phyloP scores from a whole-genome alignment of 2,888 invertebrate species.

The Phania funesta region DNA sequence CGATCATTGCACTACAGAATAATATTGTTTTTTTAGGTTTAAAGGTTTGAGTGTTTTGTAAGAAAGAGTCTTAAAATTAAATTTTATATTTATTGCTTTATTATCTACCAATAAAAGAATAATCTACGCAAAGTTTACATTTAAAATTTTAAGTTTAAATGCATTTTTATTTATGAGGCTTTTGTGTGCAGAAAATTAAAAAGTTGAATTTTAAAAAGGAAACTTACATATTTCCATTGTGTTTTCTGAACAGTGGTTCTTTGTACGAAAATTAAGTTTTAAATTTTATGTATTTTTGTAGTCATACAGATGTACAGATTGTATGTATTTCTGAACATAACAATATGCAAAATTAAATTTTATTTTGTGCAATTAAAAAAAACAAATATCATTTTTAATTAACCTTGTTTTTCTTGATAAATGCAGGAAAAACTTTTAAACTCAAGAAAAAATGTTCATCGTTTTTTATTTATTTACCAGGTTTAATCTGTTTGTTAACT shows the following conservation, averaged over 20 bases:
- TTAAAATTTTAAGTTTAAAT: constrained; percentile 15
- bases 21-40: neutral
- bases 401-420: constrained; percentile 60
- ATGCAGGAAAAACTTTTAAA: constrained; percentile 61
- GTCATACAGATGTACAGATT: neutral
- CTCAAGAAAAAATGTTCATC: constrained; percentile 44
- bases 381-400: constrained; percentile 52
- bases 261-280: neutral
- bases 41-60: constrained; percentile 22
- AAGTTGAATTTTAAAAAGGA: constrained; percentile 13
- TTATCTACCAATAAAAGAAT: neutral
- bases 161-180: constrained; percentile 44
- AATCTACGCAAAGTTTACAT: constrained; percentile 2
- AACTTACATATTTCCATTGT: constrained; percentile 52
- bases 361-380: neutral
- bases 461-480: neutral
- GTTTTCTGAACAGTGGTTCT: neutral
- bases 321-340: neutral
- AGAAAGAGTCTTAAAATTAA: constrained; percentile 2
- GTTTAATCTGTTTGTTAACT: neutral
- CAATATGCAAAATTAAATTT: neutral
- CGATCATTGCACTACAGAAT: constrained; percentile 14
- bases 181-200: constrained; percentile 39
- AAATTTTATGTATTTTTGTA: neutral
- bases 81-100: constrained; percentile 27